Base-by-base conservation (phyloP, 2,888 invertebrate species). In the Invenusta paracnida region DNA sequence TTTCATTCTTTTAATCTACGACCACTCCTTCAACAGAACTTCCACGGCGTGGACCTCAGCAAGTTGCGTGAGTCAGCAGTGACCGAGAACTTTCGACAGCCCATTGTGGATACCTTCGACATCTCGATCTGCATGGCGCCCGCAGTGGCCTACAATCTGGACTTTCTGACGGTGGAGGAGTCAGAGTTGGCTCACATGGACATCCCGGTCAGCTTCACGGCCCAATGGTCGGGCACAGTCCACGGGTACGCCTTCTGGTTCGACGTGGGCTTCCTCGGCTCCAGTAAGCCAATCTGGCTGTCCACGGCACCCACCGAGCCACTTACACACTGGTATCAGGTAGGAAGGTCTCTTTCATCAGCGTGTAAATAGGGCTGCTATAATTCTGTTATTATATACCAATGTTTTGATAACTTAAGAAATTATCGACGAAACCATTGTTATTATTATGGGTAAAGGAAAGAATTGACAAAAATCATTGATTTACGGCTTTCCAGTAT, bases 201-300 rank as follows among this genome's bases (percentile, higher is more conserved):
- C 92, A 96, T 99, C 89, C 97, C 98, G 81, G 93, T 98, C 87
- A 95, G 96, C 91, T 98, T 97, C 93, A 95, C 95, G 89, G 93
- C 97, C 88, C 93, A 95, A 89, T 96, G 96, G 92, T 95, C 97
- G 0, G 97, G 97, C 29, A 96, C 96, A 83, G 95, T 98, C 88
- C 98, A 99, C 90, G 98, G 98, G 0, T 93, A 99, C 88, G 98
- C 98, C 25, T 98, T 99, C 93, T 99, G 99, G 98, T 99, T 99
- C 91, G 98, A 99, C 92, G 98, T 98, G 29, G 95, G 97, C 88
- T 98, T 99, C 92, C 94, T 87, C 98, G 98, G 87, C 2, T 87
- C 87, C 5, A 48, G 31, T 17, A 28, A 79, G 90, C 95, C 96
- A 87, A 95, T 98, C 86, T 98, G 98, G 98, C 92, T 99, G 31